These are phyloP conservation scores for Melipona bicolor DNA, from an alignment of 2,888 invertebrate species.

Conservation along the genomic window DNA sequence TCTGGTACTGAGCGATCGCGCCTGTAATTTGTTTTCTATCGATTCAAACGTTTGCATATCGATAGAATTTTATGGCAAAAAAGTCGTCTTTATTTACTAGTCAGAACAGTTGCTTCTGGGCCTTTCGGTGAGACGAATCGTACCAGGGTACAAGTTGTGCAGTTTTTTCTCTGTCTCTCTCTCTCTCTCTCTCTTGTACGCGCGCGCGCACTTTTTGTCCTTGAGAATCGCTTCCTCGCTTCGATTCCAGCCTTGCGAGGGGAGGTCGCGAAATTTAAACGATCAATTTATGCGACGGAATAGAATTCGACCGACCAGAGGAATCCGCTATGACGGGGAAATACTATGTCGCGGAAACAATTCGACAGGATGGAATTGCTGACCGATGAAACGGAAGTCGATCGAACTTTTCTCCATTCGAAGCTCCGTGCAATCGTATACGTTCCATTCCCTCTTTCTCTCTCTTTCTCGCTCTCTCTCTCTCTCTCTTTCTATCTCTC, in stretches of 20 bases:
- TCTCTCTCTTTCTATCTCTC: background rate
- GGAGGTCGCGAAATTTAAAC: conserved; percentile 29
- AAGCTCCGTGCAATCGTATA: conserved; percentile 55
- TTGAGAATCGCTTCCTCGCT: background rate
- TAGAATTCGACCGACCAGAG: conserved; percentile 44
- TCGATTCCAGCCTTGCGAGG: too few relatives aligned
- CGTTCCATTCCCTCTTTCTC: conserved; percentile 14
- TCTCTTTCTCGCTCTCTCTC: background rate
- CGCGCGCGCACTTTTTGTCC: background rate
- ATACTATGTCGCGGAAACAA: conserved; percentile 69
- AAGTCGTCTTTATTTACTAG: too few relatives aligned
- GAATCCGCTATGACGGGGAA: conserved; percentile 51
- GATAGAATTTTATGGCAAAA: too few relatives aligned
- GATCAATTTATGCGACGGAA: conserved; percentile 43
- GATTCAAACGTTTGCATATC: too few relatives aligned
- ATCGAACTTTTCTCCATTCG: conserved; percentile 66
- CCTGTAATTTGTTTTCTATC: too few relatives aligned
- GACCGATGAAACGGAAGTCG: conserved; percentile 64
- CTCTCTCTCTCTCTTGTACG: too few relatives aligned
- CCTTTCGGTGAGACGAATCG: too few relatives aligned
- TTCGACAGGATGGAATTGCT: conserved; percentile 68
- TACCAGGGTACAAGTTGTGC: too few relatives aligned
- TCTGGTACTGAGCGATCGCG: too few relatives aligned
- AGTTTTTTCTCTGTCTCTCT: too few relatives aligned
- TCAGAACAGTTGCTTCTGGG: too few relatives aligned